A percentile compares a stretch with the other conserved stretches of the same genome.
These are phyloP conservation scores for Sthenelais limicola DNA, from an alignment of 2,888 invertebrate species.

Conservation along the genomic window DNA sequence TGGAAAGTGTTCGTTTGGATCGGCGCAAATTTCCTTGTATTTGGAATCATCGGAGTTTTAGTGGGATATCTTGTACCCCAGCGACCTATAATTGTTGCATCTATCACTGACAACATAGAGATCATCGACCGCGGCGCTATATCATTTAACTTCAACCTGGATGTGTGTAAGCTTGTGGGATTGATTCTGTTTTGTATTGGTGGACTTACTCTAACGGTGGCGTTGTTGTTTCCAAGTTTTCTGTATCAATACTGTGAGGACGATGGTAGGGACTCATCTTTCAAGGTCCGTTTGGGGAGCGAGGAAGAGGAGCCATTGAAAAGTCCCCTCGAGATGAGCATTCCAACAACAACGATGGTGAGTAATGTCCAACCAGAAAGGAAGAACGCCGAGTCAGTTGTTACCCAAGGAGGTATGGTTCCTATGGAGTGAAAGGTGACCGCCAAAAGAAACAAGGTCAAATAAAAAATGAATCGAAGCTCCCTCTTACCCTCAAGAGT, in stretches of 20 bases:
- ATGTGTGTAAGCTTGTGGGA: conserved; percentile 74
- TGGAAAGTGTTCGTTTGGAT: conserved; percentile 70
- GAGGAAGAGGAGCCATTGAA: conserved; percentile 59
- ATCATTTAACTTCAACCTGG: conserved; percentile 73
- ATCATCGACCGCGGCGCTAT: conserved; percentile 72
- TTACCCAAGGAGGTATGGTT: conserved; percentile 57
- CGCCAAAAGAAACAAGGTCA: too few species aligned
- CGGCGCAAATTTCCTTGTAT: conserved; percentile 73
- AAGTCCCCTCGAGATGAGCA: conserved; percentile 66
- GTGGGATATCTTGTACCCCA: conserved; percentile 74
- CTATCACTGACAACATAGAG: conserved; percentile 64
- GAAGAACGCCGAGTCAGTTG: conserved; percentile 58
- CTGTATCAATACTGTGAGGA: conserved; percentile 73
- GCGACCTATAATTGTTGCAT: conserved; percentile 68
- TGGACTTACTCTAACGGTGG: conserved; percentile 72
- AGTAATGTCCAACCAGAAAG: conserved; percentile 70
- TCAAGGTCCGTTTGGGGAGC: conserved; percentile 59
- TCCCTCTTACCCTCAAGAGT: too few species aligned
- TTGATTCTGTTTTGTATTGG: conserved; percentile 74
- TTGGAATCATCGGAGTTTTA: conserved; percentile 74
- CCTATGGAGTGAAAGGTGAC: too few species aligned
- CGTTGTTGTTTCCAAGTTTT: conserved; percentile 74
- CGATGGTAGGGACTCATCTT: conserved; percentile 53
- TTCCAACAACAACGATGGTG: conserved; percentile 68
- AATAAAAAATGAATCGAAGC: too few species aligned